These are phyloP conservation scores for Dendronephthya gigantea DNA, from an alignment of 64 coral and sea anemone genomes.

Conservation along the genomic window DNA sequence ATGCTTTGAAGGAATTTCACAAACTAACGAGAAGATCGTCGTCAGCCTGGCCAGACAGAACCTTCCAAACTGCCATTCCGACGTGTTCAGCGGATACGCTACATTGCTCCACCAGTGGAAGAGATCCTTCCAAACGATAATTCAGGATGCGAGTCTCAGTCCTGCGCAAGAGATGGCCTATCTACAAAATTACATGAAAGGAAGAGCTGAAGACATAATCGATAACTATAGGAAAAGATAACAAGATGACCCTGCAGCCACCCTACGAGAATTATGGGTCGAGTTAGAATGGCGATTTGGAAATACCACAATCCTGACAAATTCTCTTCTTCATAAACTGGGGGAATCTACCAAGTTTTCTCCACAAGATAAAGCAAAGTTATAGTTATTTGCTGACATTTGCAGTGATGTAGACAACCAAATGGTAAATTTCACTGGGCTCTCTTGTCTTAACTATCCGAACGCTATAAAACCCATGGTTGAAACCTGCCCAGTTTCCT, in stretches of 20 bases:
- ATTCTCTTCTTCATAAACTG: background rate
- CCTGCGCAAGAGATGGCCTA: conserved; percentile 1
- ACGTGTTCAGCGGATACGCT: background rate
- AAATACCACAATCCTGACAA: background rate
- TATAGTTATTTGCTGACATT: background rate
- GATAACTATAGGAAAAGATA: background rate
- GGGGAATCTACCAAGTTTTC: background rate
- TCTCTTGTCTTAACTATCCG: background rate
- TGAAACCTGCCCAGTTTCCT: background rate
- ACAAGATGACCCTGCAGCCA: conserved; percentile 11
- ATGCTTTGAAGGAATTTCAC: conserved; percentile 1
- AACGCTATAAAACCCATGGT: background rate
- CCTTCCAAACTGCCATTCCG: background rate
- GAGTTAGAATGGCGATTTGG: background rate
- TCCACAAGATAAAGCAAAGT: background rate
- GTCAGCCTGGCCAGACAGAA: background rate
- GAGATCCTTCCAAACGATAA: background rate
- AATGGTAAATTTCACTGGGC: background rate
- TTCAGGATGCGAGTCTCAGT: background rate
- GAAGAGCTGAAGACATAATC: background rate
- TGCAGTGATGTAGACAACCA: background rate
- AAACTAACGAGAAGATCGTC: background rate
- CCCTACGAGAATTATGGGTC: background rate
- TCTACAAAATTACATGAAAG: background rate
- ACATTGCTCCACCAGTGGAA: background rate